Percentiles rank a stretch among this genome's conserved stretches.
Conservation (phyloP, 1,140 invertebrate species). For the Nephila pilipes region DNA sequence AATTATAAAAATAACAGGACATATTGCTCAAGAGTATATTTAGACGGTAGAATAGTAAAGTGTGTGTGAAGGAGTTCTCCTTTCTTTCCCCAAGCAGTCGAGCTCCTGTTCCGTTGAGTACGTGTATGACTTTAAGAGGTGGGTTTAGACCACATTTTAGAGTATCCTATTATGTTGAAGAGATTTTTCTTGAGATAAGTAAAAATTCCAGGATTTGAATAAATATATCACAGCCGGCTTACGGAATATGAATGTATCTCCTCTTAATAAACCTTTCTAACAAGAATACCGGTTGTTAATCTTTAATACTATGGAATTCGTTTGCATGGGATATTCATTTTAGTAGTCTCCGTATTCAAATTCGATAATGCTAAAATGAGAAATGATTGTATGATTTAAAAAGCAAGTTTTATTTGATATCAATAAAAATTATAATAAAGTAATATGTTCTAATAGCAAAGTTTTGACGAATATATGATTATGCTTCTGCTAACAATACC, state of each 20-base stretch:
- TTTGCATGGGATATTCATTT: too few relatives aligned
- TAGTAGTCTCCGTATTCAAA: too few relatives aligned
- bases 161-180: background rate
- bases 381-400: too few relatives aligned
- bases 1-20: constrained; percentile 33
- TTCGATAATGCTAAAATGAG: too few relatives aligned
- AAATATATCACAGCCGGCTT: background rate
- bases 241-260: background rate
- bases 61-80: background rate
- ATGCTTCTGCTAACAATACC: too few relatives aligned
- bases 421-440: too few relatives aligned
- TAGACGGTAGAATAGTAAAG: background rate
- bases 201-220: background rate
- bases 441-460: too few relatives aligned
- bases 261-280: background rate
- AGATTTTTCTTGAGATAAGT: background rate
- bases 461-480: too few relatives aligned
- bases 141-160: background rate
- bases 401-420: too few relatives aligned
- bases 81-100: background rate
- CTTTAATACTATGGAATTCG: too few relatives aligned
- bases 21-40: constrained; percentile 20
- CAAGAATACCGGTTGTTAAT: too few relatives aligned
- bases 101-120: constrained; percentile 9
- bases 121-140: background rate